Evolutionary conservation across 92 coral and sea anemone genomes (phyloP), one percentile per base, ranked within the genome.

Genomic region (Palythoa caribaeorum): DNA sequence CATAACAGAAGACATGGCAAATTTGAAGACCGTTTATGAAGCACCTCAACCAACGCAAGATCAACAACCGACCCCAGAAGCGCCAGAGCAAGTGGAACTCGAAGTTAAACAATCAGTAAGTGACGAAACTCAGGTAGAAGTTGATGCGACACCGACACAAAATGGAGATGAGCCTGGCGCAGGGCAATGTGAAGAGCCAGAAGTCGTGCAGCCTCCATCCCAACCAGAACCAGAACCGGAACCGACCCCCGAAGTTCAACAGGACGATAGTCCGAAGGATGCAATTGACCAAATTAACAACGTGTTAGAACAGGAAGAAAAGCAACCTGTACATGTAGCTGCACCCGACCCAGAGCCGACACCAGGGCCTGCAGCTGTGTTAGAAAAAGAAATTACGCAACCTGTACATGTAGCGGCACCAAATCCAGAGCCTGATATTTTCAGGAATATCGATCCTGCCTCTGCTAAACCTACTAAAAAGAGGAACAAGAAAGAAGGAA

Each of bases 1-100:
- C 2, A 87, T 94, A 74, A 91, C 96, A 20, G 88, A 84, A 35
- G 96, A 95, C 81, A 92, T 95, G 96, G 96, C 90, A 70, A 91
- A 91, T 78, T 89, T 93, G 81, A 28, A 87, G 84, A 90, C 94
- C 28, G 98, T 93, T 72, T 65, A 79, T 66, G 36, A 37, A 28
- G 73, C 54, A 87, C 13, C 76, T 76, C 50, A 83, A 2, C 81
- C 81, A 19, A 19, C 7, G 2, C 38, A 73, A 44, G 50, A 44
- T 4, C 3, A 44, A 44, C 5, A 5, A 47, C 90, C 92, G 2
- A 44, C 48, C 14, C 91, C 88, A n/a, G 74, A 36, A 5, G 57
- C 48, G 28, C 91, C 88, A n/a, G 74, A 36, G 9, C 87, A 71
- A 12, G 62, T 28, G 20, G 73, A 38, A 7, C 71, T 77, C 6